Evolutionary conservation across 1,140 invertebrate species (phyloP), one percentile per base, ranked within the genome.

Genomic region (Drosophila parabipectinata): DNA sequence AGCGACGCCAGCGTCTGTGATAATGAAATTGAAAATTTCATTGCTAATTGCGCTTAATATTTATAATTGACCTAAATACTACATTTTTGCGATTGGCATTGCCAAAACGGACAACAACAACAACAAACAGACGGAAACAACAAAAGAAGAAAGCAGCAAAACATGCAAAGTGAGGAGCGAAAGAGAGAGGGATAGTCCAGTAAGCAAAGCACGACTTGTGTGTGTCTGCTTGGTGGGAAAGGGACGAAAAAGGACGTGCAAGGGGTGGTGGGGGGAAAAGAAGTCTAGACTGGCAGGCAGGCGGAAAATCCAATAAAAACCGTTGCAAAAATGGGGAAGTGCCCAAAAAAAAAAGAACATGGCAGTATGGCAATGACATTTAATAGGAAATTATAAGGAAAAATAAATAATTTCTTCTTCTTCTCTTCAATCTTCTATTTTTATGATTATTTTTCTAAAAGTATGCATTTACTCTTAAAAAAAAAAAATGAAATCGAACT

Each of bases 1-100:
- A 61, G 56, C 61, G 57, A n/a, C 52, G 61, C 26, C 28, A 61
- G 32, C 67, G 63, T 64, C 67, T 64, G 72, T 90, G 87, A 90
- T 90, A 90, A 90, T 90, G 87, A 90, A 90, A 87, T 78, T 87
- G 82, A 90, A 71, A 90, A 90, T 90, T 90, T 90, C 87, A 90
- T 90, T 90, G 87, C 79, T 90, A 90, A 90, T 90, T 87, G 79
- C 79, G 87, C 87, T 88, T 83, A 88, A 88, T 88, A 88, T 87
- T 88, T 88, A 87, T 87, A 87, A 88, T 87, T 87, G 83, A 87
- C 83, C 83, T 45, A 87, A 87, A 87, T 88, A 83, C 71, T 88
- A 83, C 71, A 26, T 34, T 74, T 75, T 72, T 66, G 67, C 63
- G 81, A 84, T 83, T 83, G 76, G 77, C 76, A 82, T 58, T 74